Base-by-base conservation (phyloP, 2,888 invertebrate species). In the Gortyna flavago region DNA sequence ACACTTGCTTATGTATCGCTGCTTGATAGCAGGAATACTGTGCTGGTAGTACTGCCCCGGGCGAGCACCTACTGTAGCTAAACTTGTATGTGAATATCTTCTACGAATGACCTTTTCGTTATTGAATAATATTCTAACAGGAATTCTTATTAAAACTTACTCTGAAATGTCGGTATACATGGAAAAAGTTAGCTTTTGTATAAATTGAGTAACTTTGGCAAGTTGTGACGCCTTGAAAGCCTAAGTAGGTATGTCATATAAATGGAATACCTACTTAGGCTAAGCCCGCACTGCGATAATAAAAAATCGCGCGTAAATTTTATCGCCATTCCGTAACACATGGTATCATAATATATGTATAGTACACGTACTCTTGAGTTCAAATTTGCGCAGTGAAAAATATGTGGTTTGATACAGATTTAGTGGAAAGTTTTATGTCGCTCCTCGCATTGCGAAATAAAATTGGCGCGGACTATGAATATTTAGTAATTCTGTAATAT, bases 141-240 rank as follows among this genome's bases (percentile, higher is more conserved):
- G 25, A 68, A 62, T n/a, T 41, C 71, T 75, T 85, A 68, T 75
- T 75, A 81, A 62, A 85, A 81, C 48, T 81, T 80, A 18, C n/a
- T n/a, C 8, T 44, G 2, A 44, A 75, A 68, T 44, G n/a, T 48
- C n/a, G 32, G 51, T 64, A 16, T 72, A 66, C 75, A 65, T 62
- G 61, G 16, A 48, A 57, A 51, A 85, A 82, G 64, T 75, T 72
- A 16, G 9, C 59, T 32, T 81, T 71, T 85, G 70, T 75, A 85
- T 85, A 82, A 70, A 81, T 82, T 85, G 62, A 29, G 38, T 64
- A 82, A 68, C 11, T 82, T 82, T 32, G 7, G 8, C 32, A 73
- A 74, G 44, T 57, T 41, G 51, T 54, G n/a, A 59, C 51, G 13
- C 61, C 61, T 29, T 80, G 74, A 80, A 64, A 85, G 18, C 38